Base-by-base conservation (phyloP, 1,140 invertebrate genomes). In the Atopsyche davidsoni region DNA sequence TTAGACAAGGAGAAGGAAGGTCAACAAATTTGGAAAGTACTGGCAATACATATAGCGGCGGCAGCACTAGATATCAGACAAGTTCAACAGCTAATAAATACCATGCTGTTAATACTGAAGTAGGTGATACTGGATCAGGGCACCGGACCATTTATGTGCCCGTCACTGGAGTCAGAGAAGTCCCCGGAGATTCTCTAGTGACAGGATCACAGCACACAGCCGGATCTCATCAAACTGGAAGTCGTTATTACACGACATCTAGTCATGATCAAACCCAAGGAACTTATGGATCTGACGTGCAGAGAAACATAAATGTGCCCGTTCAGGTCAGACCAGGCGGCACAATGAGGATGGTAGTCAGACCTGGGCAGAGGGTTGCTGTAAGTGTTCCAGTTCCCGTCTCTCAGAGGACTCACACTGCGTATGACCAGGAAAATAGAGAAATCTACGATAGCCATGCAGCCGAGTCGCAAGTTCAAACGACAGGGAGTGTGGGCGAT, bases 301-400 rank as follows among this genome's bases (percentile, higher is more conserved):
- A 45, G 47, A 34, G 13, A 36, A 50, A 14, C 16, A 24, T 13
- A 46, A 44, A 23, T 38, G 34, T 10, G 13, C 48, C 48, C 9
- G 17, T 45, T 6, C 10, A 14, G 3, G 43, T 34, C 4, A 4
- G 28, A 16, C 43, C 43, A 35, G 21, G 58, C 53, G 24, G 55
- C 54, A 16, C 68, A 10, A 60, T 66, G 7, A 64, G 53, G 53
- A 45, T 70, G 28, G 48, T 65, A 9, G 42, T 65, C 16, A 62
- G 65, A 52, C 70, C 70, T 7, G 67, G 68, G 39, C 45, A 53
- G 9, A 62, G 57, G 53, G 59, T 67, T 13, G 46, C 60, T 3
- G 51, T 71, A 46, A 68, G 69, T 4, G 44, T 72, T 32, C 40
- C 58, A 22, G 59, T 64, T 34, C 58, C 66, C 51, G 60, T 61